phyloP scores from a whole-genome alignment of 2,797 vertebrate species.

The Leptatherina wallacei region DNA sequence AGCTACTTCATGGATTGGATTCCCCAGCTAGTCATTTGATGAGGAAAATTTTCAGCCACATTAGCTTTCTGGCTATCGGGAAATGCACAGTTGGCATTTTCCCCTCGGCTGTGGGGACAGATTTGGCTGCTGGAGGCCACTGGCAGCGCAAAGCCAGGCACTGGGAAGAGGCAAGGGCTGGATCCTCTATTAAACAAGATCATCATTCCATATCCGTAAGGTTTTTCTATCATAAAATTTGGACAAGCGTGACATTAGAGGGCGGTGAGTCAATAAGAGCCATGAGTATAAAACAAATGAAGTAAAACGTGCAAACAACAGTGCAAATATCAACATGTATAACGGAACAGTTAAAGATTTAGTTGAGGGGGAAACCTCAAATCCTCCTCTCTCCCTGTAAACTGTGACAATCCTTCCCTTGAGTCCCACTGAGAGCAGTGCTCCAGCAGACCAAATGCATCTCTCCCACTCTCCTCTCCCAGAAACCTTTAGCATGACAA shows the following conservation, averaged over 20 bases:
- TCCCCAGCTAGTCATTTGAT: constrained; percentile 38
- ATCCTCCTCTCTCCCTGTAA: constrained; percentile 23
- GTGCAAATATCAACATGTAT: constrained; percentile 37
- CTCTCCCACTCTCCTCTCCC: constrained; percentile 49
- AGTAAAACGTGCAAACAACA: constrained; percentile 43
- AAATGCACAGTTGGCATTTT: constrained; percentile 70
- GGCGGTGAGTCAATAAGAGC: constrained; percentile 19
- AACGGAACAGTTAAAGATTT: constrained; percentile 28
- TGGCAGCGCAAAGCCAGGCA: constrained; percentile 35
- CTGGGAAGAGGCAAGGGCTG: constrained; percentile 15
- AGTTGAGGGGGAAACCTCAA: constrained; percentile 16
- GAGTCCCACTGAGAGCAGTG: constrained; percentile 47
- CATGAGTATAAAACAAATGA: constrained; percentile 36
- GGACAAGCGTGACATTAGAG: constrained; percentile 14
- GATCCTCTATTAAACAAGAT: constrained; percentile 22
- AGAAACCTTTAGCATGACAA: constrained; percentile 70
- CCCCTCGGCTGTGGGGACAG: constrained; percentile 53
- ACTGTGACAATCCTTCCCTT: constrained; percentile 29
- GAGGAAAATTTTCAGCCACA: constrained; percentile 48
- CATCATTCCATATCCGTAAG: constrained; percentile 16
- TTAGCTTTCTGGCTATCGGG: constrained; percentile 52
- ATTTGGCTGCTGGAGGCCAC: constrained; percentile 66
- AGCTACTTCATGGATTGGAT: constrained; percentile 21
- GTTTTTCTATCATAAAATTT: constrained; percentile 24
- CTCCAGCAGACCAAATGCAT: constrained; percentile 60